These are phyloP conservation scores for Bruchidius siliquastri DNA, from an alignment of 2,888 invertebrate genomes.

Conservation along the genomic window DNA sequence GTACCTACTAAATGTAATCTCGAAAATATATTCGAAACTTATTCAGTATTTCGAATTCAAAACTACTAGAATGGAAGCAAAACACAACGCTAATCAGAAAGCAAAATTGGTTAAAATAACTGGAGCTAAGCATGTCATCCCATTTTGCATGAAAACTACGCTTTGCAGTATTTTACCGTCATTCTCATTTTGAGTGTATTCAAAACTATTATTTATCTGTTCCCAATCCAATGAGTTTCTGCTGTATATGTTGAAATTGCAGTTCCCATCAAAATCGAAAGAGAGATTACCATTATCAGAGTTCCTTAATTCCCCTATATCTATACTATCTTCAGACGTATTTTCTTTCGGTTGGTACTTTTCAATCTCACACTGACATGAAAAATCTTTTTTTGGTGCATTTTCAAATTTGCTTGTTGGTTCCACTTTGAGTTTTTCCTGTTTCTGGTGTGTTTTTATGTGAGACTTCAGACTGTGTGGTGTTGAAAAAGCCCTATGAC, in stretches of 20 bases:
- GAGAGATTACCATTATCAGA: constrained; percentile 11
- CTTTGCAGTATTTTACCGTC: constrained; percentile 9
- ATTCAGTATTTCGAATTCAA: no score
- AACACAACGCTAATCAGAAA: not conserved
- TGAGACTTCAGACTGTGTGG: constrained; percentile 81
- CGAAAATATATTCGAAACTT: no score
- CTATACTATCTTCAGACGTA: not conserved
- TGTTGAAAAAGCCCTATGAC: constrained; percentile 76
- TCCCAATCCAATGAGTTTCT: constrained; percentile 22
- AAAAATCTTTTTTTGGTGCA: not conserved
- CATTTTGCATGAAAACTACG: constrained; percentile 1
- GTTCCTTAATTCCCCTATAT: constrained; percentile 5
- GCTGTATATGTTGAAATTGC: constrained; percentile 22
- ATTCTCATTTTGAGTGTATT: constrained; percentile 17
- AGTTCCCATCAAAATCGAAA: constrained; percentile 28
- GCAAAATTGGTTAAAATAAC: not conserved
- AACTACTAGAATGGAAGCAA: not conserved
- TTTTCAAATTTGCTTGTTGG: constrained; percentile 7
- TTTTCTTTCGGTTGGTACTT: constrained; percentile 4
- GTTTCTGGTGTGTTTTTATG: constrained; percentile 65
- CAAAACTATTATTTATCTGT: constrained; percentile 17
- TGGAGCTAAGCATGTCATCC: not conserved
- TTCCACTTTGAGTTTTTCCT: constrained; percentile 18
- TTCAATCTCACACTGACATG: not conserved
- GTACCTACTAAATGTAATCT: no score